Evolutionary conservation across 2,888 invertebrate genomes (phyloP), one percentile per base, ranked within the genome.

Genomic region (Caradrina kadenii): DNA sequence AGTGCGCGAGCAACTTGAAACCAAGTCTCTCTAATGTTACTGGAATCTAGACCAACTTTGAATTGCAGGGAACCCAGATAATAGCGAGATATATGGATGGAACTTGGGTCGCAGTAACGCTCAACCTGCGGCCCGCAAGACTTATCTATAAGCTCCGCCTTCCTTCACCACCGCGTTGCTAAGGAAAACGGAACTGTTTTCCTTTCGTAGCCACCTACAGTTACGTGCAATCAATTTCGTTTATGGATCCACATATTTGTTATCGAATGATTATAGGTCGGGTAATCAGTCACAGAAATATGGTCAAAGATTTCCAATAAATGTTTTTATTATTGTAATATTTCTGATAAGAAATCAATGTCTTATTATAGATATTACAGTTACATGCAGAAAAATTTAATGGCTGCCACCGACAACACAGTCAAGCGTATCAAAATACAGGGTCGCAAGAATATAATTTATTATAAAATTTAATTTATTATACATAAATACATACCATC

Each of bases 51-150:
- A 73, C 60, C 39, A 82, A 85, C 75, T 85, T 85, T 75, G 68
- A 67, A 83, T 79, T 76, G 74, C 73, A 45, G 45, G 58, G 69
- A 69, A 61, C 69, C 31, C 17, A 71, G 70, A 73, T 83, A 84
- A 84, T 84, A 69, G 76, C 70, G 55, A 81, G 74, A 84, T 83
- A 79, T 79, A 81, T 73, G 71, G 66, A 55, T 58, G 39, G 69
- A 79, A 77, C 72, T 81, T 69, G 11, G 48, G 22, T 35, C 60
- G 10, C 77, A 69, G 69, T 49, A 61, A 26, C 66, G 21, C 60
- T 63, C 69, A 74, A 78, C 55, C 56, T 69, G 31, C 56, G 76
- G 63, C 50, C 69, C 63, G 60, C 45, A 8, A 39, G 53, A 15
- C 48, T 52, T 60, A 78, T 49, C 26, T 26, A 4, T 26, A 26